Percentiles rank a stretch among this genome's conserved stretches.
Evolutionary conservation across 1,140 invertebrate species (phyloP).

Genomic region (Pemphigus obesinymphae): DNA sequence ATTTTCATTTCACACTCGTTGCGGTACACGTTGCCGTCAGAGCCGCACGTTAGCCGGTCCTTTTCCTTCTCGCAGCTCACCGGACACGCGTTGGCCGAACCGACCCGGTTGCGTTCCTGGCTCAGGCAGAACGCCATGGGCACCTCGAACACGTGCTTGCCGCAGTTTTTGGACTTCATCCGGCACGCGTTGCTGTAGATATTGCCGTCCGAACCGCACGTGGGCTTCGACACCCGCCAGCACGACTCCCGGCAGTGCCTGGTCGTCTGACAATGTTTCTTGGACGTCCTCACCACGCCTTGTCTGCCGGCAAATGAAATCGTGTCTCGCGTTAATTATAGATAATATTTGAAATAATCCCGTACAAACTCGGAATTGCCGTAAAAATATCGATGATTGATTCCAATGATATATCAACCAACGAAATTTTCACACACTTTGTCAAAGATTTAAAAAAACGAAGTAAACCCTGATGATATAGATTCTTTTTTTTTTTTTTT

Average conservation of each 20-base stretch:
- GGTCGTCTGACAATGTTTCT: constrained; percentile 87
- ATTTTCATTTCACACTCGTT: constrained; percentile 86
- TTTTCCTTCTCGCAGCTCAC: constrained; percentile 63
- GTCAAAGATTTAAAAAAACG: no score
- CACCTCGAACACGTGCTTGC: constrained; percentile 87
- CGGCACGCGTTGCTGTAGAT: constrained; percentile 87
- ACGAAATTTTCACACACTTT: no score
- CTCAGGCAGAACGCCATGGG: constrained; percentile 81
- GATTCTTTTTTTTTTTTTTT: no score
- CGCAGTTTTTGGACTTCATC: constrained; percentile 88
- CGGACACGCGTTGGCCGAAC: constrained; percentile 59
- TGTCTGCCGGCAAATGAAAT: constrained; percentile 48
- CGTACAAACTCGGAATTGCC: no score
- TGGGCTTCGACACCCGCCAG: constrained; percentile 80
- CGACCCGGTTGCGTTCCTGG: constrained; percentile 65
- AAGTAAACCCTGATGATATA: no score
- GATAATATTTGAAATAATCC: no score
- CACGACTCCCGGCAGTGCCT: constrained; percentile 84
- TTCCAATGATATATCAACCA: no score
- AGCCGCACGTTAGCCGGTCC: constrained; percentile 71
- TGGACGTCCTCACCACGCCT: constrained; percentile 67
- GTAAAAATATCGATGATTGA: no score
- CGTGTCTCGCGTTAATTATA: no score
- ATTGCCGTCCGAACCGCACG: constrained; percentile 86
- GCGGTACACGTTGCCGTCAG: constrained; percentile 79